Base-by-base conservation (phyloP, 2,113 vertebrate species). In the Austrofundulus limnaeus region DNA sequence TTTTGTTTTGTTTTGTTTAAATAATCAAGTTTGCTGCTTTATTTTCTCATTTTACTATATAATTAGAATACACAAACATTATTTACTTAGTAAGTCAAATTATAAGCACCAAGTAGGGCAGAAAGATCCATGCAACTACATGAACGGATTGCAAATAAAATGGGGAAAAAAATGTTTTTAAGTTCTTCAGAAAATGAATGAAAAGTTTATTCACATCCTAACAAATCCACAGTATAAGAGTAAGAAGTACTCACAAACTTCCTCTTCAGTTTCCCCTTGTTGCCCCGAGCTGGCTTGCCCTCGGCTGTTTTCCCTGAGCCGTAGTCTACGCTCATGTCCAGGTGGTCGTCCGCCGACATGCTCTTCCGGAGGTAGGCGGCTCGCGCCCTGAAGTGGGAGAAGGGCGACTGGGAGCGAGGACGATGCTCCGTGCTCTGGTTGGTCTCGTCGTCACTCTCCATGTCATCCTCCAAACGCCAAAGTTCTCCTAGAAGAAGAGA, bases 291-390 rank as follows among this genome's bases (percentile, higher is more conserved):
- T 0, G 84, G 81, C 78, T 89, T 93, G 1, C 81, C 82, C 75
- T 93, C 93, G 0, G 67, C 66, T 0, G 85, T 78, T 15, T 85
- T 71, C 24, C 85, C 80, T 5, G 87, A 19, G 0, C 88, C 34
- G 0, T 76, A 90, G 75, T 93, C 87, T 8, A 61, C 64, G 65
- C 91, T 88, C 17, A 92, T 81, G 28, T 92, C 92, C 78, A 96
- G 91, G 78, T 94, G 90, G 81, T 95, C 93, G 28, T 96, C 95
- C 0, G 95, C 93, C 0, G 95, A 96, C 50, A 94, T 72, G 59
- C 95, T 96, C 84, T 96, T 96, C 53, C 94, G 90, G 51, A 96
- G 94, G 87, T 96, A 94, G 38, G 94, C 94, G 1, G 94, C 91
- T 15, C 89, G 92, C 0, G 86, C 88, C 31, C 90, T 86, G 73